Conservation (phyloP, 1,140 invertebrate species). For the Sitobion miscanthi region DNA sequence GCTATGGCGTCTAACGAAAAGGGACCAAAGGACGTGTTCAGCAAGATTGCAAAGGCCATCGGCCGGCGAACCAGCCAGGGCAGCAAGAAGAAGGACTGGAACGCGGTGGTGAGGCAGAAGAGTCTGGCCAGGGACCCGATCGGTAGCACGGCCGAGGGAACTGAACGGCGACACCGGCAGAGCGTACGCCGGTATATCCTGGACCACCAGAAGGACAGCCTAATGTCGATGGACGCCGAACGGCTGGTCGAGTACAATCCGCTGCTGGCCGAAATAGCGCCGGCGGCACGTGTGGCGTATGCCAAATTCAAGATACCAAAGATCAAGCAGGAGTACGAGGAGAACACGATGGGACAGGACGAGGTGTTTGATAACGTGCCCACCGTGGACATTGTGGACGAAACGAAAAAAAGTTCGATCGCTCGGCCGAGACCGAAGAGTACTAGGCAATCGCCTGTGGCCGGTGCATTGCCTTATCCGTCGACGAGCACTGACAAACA, state of each 20-base stretch:
- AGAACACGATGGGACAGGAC: constrained; percentile 59
- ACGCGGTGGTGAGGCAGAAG: constrained; percentile 76
- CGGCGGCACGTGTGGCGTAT: constrained; percentile 79
- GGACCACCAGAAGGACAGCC: constrained; percentile 49
- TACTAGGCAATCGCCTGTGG: constrained; percentile 58
- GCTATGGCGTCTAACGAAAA: constrained; percentile 70
- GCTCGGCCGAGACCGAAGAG: constrained; percentile 58
- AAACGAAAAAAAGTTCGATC: constrained; percentile 58
- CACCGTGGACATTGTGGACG: constrained; percentile 36
- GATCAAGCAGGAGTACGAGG: constrained; percentile 67
- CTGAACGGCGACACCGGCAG: constrained; percentile 69
- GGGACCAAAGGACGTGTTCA: constrained; percentile 78
- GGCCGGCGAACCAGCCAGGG: constrained; percentile 67
- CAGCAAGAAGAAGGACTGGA: constrained; percentile 82
- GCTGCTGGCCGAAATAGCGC: constrained; percentile 74
- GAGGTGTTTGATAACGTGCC: constrained; percentile 53
- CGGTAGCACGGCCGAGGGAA: constrained; percentile 73
- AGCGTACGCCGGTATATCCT: constrained; percentile 68
- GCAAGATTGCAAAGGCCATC: constrained; percentile 79
- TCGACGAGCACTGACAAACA: background rate
- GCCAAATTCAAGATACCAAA: constrained; percentile 83
- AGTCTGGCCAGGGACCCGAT: constrained; percentile 76
- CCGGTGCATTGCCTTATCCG: constrained; percentile 58
- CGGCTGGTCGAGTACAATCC: constrained; percentile 81
- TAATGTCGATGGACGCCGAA: constrained; percentile 71